Base-by-base conservation (phyloP, 2,797 vertebrate genomes). In the Odontamblyopus lacepedii region DNA sequence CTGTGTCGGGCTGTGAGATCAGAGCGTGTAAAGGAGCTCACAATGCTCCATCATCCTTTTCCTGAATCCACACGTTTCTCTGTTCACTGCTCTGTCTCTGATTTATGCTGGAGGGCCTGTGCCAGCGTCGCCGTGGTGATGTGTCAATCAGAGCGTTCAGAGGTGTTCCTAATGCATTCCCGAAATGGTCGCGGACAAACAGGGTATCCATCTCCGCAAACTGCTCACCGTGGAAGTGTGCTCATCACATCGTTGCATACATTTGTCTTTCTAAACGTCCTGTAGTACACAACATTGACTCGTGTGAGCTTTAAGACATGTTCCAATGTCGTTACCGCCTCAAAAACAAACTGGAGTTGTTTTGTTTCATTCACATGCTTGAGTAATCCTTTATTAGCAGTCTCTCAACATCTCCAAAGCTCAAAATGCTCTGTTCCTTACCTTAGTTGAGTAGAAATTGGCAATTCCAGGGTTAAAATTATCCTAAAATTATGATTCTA, bases 171-270 rank as follows among this genome's bases (percentile, higher is more conserved):
- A 78, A 86, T 85, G 66, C 77, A 65, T 51, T 88, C 59, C 78
- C 53, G 29, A 61, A 74, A 69, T 55, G 76, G 81, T 82, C 77
- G 78, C 78, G 78, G 83, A 75, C 70, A 84, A 88, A 77, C 81
- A 86, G 83, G 0, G 78, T 83, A 78, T 81, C 84, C 69, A 83
- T 90, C 78, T 78, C 70, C 67, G 72, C 48, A 64, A 56, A 71
- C 71, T 57, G 68, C 60, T 72, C 27, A 1, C 12, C 63, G 68
- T 70, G 69, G 77, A 79, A 73, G 69, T 64, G 67, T 8, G 73
- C 70, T 78, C 35, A 88, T 83, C 74, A 66, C 69, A 26, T 69
- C 30, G 67, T 69, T 76, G 81, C 80, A 13, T 2, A 13, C 12
- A 5, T 13, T 13, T 1, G 41, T 44, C 41, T 44, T 44, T 41